These are phyloP conservation scores for Bombyx mori DNA, from an alignment of 1,140 invertebrate genomes.

Conservation along the genomic window DNA sequence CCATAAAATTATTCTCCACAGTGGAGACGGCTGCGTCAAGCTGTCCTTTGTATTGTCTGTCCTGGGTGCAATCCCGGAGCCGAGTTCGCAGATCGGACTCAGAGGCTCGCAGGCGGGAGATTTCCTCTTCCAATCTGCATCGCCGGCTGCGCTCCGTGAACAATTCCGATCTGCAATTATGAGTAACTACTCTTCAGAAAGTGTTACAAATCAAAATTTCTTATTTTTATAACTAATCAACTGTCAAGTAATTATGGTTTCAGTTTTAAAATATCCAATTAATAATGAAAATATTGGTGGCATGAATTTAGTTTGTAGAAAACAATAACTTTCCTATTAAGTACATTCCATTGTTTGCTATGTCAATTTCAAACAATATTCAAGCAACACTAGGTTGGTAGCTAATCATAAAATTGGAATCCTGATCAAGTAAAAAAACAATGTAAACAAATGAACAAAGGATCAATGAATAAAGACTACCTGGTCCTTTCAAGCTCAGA, in stretches of 20 bases:
- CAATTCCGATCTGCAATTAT: slow-evolving; percentile 33
- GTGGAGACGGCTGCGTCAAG: slow-evolving; percentile 15
- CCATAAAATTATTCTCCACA: slow-evolving; percentile 10
- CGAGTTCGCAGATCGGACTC: slow-evolving; percentile 13
- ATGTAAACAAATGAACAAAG: background rate
- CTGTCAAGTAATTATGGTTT: background rate
- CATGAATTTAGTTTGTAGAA: too few species aligned
- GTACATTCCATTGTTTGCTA: too few species aligned
- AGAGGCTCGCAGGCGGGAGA: slow-evolving; percentile 17
- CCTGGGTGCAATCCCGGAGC: slow-evolving; percentile 1
- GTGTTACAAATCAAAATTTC: background rate
- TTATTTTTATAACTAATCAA: background rate
- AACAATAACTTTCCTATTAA: too few species aligned
- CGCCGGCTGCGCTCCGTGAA: slow-evolving; percentile 46
- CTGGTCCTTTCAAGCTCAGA: slow-evolving; percentile 47
- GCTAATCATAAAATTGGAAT: too few species aligned
- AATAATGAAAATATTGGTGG: background rate
- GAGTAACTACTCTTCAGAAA: background rate
- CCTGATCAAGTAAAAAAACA: background rate
- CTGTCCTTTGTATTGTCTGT: slow-evolving; percentile 12
- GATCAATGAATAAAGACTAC: slow-evolving; percentile 15
- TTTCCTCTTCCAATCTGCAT: slow-evolving; percentile 38
- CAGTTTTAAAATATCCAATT: background rate
- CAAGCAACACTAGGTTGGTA: too few species aligned
- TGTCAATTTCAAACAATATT: too few species aligned